Base-by-base conservation (phyloP, 2,113 vertebrate genomes). In the Mobula hypostoma region DNA sequence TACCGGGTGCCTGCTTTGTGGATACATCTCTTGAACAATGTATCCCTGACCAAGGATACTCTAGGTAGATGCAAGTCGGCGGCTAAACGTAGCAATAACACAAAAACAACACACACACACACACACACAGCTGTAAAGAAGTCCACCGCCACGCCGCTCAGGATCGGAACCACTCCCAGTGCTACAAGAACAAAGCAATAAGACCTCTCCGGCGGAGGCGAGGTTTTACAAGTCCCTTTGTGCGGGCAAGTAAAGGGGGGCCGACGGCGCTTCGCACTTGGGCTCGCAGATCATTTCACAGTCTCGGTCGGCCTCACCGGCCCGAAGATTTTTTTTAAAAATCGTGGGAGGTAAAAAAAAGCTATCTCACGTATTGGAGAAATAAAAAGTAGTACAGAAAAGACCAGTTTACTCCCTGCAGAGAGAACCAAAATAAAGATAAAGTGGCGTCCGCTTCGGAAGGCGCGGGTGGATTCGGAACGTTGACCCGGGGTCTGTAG, bases 1-100 rank as follows among this genome's bases (percentile, higher is more conserved):
- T 96, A 99, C 98, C 97, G 98, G 98, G 97, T 98, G 98, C 96
- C 98, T 97, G 97, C 98, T 98, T 97, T 98, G 98, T 95, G 98
- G 98, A 98, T 98, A 98, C 98, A 98, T 98, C 96, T 95, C 96
- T 95, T 94, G 94, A 94, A 90, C 61, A 66, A 32, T 36, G 85
- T 66, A 90, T 90, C 85, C 85, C 85, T 29, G 61, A 6, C 14
- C n/a, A 32, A 58, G 82, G 82, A 21, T 21, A 7, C 72, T 21
- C 72, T 82, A 90, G 95, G 4, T 94, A 94, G 94, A 94, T 87
- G 94, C 80, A 94, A 92, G 87, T 94, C 95, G 94, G 94, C 95
- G 94, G 15, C 21, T 12, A 85, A 58, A 85, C 29, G 95, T 95
- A 95, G 66, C 29, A 94, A 87, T 76, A 94, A 95, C 95, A 96